phyloP scores from a whole-genome alignment of 1,140 invertebrate genomes.

The Pogonognathellus flavescens region DNA sequence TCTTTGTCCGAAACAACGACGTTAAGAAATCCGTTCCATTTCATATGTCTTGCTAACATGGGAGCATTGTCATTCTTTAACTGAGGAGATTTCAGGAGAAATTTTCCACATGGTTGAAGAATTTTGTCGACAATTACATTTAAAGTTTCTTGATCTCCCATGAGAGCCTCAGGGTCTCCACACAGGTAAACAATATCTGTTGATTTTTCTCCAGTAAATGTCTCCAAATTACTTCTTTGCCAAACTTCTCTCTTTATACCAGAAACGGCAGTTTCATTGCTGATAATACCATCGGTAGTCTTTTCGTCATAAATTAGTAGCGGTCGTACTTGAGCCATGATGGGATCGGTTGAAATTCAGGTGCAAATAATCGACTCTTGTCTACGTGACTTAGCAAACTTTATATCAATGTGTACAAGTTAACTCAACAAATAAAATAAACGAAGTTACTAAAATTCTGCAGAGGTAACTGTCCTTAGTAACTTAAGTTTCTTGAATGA shows the following conservation, averaged over 20 bases:
- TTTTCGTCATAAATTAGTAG: slow-evolving; percentile 38
- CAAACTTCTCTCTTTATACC: slow-evolving; percentile 33
- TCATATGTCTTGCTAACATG: slow-evolving; percentile 50
- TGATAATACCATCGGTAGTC: neutral
- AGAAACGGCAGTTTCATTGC: neutral
- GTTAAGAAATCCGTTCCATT: slow-evolving; percentile 54
- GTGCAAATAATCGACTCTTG: neutral
- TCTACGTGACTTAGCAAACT: too few relatives aligned
- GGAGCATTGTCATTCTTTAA: neutral
- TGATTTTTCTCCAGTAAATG: slow-evolving; percentile 41
- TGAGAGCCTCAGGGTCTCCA: neutral
- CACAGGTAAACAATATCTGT: neutral
- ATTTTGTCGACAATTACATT: slow-evolving; percentile 51
- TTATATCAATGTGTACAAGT: too few relatives aligned
- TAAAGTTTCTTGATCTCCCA: slow-evolving; percentile 10
- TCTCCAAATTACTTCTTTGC: slow-evolving; percentile 13
- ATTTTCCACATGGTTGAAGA: slow-evolving; percentile 45
- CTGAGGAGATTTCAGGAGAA: slow-evolving; percentile 40
- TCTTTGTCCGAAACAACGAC: neutral
- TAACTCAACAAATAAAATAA: too few relatives aligned
- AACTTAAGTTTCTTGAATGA: too few relatives aligned
- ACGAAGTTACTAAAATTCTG: too few relatives aligned
- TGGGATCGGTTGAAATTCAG: neutral
- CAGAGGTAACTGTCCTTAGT: too few relatives aligned
- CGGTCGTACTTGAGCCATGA: neutral